Percentiles rank a stretch among this genome's conserved stretches.
phyloP scores from a whole-genome alignment of 1,140 invertebrate species.

The Chelonus insularis region DNA sequence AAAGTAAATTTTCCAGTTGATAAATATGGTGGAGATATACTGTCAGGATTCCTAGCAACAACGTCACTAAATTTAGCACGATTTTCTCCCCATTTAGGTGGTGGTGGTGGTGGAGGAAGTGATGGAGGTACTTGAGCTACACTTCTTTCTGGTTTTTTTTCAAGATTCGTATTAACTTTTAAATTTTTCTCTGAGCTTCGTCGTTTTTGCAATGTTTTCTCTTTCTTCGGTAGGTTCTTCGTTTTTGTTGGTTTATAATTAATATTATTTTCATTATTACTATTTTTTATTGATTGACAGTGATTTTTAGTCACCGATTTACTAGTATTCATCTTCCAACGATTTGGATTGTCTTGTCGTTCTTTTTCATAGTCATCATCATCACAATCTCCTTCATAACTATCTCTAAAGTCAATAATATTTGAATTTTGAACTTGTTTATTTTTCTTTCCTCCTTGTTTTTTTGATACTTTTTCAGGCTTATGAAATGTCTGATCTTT shows the following conservation, averaged over 20 bases:
- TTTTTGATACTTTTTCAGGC: slow-evolving; percentile 52
- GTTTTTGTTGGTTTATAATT: slow-evolving; percentile 32
- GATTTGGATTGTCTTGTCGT: slow-evolving; percentile 48
- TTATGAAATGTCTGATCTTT: slow-evolving; percentile 46
- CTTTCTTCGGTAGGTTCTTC: slow-evolving; percentile 50
- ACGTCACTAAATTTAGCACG: slow-evolving; percentile 65
- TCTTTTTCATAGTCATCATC: slow-evolving; percentile 58
- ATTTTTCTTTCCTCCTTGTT: slow-evolving; percentile 47
- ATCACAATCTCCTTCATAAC: slow-evolving; percentile 58
- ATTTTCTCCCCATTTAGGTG: slow-evolving; percentile 60
- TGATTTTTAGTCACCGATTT: slow-evolving; percentile 45
- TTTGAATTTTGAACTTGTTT: slow-evolving; percentile 41
- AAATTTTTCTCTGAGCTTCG: not conserved
- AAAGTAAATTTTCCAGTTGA: slow-evolving; percentile 27
- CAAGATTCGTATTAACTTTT: slow-evolving; percentile 33
- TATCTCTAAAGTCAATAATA: slow-evolving; percentile 54
- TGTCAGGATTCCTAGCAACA: slow-evolving; percentile 59
- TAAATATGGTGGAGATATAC: slow-evolving; percentile 37
- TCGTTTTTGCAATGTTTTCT: slow-evolving; percentile 52
- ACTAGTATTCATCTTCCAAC: slow-evolving; percentile 52
- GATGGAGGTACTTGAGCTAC: slow-evolving; percentile 27
- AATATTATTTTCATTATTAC: not conserved
- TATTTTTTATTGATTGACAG: slow-evolving; percentile 42
- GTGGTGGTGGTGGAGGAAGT: slow-evolving; percentile 42
- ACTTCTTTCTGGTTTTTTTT: slow-evolving; percentile 42